These are phyloP conservation scores for Tenrec ecaudatus DNA, from an alignment of 2,113 vertebrate species.

Conservation along the genomic window DNA sequence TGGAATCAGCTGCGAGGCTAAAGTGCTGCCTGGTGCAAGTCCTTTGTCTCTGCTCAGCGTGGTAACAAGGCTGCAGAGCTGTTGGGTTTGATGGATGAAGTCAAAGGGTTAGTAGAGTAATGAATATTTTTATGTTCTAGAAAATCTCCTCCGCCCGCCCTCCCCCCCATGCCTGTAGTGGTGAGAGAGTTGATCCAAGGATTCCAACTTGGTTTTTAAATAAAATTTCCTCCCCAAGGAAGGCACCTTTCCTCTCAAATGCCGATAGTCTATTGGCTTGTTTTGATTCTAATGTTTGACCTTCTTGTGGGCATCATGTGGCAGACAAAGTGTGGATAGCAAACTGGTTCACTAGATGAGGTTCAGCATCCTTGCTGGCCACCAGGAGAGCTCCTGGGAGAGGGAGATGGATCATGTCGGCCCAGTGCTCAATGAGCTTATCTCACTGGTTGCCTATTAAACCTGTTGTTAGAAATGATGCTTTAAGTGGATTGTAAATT, in stretches of 20 bases:
- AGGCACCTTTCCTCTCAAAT: conserved; percentile 20
- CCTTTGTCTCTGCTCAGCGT: background rate
- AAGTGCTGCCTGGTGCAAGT: background rate
- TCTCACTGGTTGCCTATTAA: background rate
- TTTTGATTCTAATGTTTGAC: conserved; percentile 37
- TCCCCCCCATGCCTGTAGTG: background rate
- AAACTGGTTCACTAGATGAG: background rate
- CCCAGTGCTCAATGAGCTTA: background rate
- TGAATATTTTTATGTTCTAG: background rate
- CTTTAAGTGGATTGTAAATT: conserved; percentile 59
- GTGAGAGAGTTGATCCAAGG: conserved; percentile 6
- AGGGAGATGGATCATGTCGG: conserved; percentile 26
- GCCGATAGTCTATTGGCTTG: background rate
- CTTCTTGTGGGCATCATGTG: conserved; percentile 29
- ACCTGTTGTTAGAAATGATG: conserved; percentile 47
- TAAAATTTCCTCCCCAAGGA: conserved; percentile 44
- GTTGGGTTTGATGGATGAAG: background rate
- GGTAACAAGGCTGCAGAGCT: background rate
- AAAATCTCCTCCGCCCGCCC: background rate
- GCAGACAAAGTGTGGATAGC: background rate
- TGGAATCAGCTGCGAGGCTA: background rate
- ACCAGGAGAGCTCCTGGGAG: conserved; percentile 34
- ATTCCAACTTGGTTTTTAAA: conserved; percentile 40
- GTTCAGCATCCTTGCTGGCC: conserved; percentile 34
- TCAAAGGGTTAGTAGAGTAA: background rate